phyloP scores from a whole-genome alignment of 2,113 vertebrate genomes.

The Mola mola region DNA sequence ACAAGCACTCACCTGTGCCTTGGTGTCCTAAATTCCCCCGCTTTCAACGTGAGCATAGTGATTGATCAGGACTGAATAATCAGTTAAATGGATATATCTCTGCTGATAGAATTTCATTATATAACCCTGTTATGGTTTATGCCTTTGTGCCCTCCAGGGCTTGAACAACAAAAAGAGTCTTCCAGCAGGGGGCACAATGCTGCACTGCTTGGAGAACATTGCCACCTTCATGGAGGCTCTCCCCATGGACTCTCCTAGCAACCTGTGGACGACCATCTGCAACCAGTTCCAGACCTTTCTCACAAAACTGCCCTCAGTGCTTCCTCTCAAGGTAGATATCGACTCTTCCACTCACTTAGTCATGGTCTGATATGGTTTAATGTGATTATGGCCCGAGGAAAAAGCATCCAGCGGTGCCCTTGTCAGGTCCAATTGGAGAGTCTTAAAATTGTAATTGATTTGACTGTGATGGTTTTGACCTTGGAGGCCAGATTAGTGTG shows the following conservation, averaged over 20 bases:
- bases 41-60: constrained; percentile 27
- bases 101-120: constrained; percentile 51
- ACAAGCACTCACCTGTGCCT: constrained; percentile 32
- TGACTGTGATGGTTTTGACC: constrained; percentile 63
- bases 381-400: constrained; percentile 57
- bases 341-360: constrained; percentile 52
- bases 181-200: constrained; percentile 95
- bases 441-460: constrained; percentile 62
- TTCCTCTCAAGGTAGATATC: constrained; percentile 94
- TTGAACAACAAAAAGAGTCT: constrained; percentile 98
- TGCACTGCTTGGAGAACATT: constrained; percentile 97
- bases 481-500: constrained; percentile 51
- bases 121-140: constrained; percentile 59
- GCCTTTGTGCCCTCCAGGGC: constrained; percentile 82
- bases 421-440: constrained; percentile 44
- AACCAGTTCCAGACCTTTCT: constrained; percentile 99
- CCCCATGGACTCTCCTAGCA: constrained; percentile 98
- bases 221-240: constrained; percentile 98
- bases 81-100: constrained; percentile 63
- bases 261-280: constrained; percentile 97
- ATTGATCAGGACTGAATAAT: constrained; percentile 65
- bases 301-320: constrained; percentile 93
- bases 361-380: constrained; percentile 68
- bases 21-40: constrained; percentile 29
- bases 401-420: constrained; percentile 55